phyloP scores from a whole-genome alignment of 2,888 invertebrate species.

The Halictus ligatus region DNA sequence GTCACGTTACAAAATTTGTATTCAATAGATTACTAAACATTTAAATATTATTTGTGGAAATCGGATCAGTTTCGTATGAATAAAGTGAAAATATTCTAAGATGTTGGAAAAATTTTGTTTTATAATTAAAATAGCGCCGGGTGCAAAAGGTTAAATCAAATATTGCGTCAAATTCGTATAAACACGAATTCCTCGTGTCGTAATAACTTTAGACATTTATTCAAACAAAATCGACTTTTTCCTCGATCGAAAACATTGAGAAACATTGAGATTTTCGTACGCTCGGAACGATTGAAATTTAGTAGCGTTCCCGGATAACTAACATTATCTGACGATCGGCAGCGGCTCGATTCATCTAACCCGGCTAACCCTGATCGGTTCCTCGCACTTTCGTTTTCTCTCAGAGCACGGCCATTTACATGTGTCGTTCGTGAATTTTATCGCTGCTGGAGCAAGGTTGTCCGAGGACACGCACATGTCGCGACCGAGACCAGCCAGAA shows the following conservation, averaged over 20 bases:
- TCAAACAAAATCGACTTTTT: not conserved
- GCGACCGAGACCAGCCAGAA: not conserved
- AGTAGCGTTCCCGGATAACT: not conserved
- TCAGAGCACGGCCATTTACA: not conserved
- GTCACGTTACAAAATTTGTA: no score
- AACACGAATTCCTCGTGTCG: no score
- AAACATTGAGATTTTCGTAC: no score
- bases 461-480: not conserved
- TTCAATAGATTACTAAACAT: no score
- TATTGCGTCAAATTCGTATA: no score
- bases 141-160: no score
- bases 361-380: not conserved
- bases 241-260: not conserved
- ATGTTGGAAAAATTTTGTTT: no score
- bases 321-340: not conserved
- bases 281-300: not conserved
- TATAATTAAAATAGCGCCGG: no score
- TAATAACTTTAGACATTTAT: not conserved
- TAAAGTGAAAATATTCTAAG: no score
- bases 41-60: no score
- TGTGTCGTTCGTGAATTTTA: slow-evolving; percentile 1
- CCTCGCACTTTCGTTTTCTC: not conserved
- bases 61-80: no score
- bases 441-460: slow-evolving; percentile 18
- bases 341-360: no score